Evolutionary conservation across 92 coral and sea anemone genomes (phyloP).

Genomic region (Heteractis magnifica): DNA sequence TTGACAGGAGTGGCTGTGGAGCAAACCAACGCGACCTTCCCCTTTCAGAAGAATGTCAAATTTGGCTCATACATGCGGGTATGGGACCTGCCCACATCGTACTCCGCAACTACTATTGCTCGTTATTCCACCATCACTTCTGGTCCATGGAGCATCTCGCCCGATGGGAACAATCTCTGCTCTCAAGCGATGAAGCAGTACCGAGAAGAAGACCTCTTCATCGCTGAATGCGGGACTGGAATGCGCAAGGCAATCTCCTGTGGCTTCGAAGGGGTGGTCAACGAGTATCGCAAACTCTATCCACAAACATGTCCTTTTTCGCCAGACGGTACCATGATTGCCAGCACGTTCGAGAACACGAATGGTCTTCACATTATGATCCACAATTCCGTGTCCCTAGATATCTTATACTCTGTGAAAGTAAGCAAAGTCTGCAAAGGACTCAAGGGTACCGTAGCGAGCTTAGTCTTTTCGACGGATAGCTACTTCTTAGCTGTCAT

Average conservation of each 20-base stretch:
- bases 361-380: constrained; percentile 41
- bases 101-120: constrained; percentile 37
- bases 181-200: constrained; percentile 49
- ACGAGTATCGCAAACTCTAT: constrained; percentile 54
- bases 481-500: constrained; percentile 37
- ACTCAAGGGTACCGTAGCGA: constrained; percentile 47
- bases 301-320: constrained; percentile 61
- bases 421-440: constrained; percentile 40
- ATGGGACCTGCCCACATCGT: constrained; percentile 59
- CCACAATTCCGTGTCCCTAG: constrained; percentile 33
- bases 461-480: constrained; percentile 54
- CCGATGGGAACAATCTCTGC: constrained; percentile 50
- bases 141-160: constrained; percentile 69
- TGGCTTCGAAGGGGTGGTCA: constrained; percentile 41
- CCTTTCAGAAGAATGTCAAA: constrained; percentile 37
- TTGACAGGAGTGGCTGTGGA: constrained; percentile 49
- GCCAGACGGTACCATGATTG: constrained; percentile 53
- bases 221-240: constrained; percentile 26
- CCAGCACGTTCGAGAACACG: constrained; percentile 33
- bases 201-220: constrained; percentile 49
- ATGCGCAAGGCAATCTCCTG: constrained; percentile 36
- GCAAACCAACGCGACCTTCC: constrained; percentile 21
- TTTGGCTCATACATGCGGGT: constrained; percentile 40
- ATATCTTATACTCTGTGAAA: constrained; percentile 38
- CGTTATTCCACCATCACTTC: constrained; percentile 53